phyloP scores from a whole-genome alignment of 2,888 invertebrate genomes.

The Drosophila quasianomalipes region DNA sequence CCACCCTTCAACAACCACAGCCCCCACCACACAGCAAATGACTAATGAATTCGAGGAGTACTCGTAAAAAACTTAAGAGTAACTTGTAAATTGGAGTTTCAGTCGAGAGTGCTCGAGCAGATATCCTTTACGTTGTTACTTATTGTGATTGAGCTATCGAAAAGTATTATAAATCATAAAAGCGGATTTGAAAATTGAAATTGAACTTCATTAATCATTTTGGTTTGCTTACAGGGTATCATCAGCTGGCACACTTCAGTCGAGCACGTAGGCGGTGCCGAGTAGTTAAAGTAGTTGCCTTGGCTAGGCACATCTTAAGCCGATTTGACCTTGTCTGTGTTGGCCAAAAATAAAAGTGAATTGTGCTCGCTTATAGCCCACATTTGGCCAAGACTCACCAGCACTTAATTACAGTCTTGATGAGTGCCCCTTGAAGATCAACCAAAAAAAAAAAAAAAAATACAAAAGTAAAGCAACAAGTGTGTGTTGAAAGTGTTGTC shows the following conservation, averaged over 20 bases:
- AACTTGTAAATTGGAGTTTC: background rate
- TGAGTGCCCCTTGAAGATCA: conserved; percentile 33
- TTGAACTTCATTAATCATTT: background rate
- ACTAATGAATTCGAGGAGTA: conserved; percentile 32
- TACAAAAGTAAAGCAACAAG: background rate
- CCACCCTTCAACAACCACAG: background rate
- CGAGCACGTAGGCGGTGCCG: background rate
- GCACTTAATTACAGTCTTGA: conserved; percentile 62
- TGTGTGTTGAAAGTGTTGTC: conserved; percentile 59
- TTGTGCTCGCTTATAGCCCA: conserved; percentile 44
- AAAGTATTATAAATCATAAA: background rate
- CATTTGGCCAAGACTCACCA: conserved; percentile 52
- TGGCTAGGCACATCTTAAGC: conserved; percentile 24
- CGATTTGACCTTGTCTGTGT: conserved; percentile 33
- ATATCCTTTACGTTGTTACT: background rate
- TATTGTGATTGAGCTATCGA: background rate
- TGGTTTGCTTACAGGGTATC: background rate
- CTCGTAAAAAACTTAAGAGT: background rate
- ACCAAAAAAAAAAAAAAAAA: background rate
- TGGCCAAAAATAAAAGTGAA: conserved; percentile 16
- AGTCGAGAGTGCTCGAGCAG: background rate
- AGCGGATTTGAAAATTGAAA: background rate
- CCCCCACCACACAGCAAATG: background rate
- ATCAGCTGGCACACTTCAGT: background rate
- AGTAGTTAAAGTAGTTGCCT: conserved; percentile 20